Conservation (phyloP, 2,113 vertebrate species). For the Gallinago jamesoni region DNA sequence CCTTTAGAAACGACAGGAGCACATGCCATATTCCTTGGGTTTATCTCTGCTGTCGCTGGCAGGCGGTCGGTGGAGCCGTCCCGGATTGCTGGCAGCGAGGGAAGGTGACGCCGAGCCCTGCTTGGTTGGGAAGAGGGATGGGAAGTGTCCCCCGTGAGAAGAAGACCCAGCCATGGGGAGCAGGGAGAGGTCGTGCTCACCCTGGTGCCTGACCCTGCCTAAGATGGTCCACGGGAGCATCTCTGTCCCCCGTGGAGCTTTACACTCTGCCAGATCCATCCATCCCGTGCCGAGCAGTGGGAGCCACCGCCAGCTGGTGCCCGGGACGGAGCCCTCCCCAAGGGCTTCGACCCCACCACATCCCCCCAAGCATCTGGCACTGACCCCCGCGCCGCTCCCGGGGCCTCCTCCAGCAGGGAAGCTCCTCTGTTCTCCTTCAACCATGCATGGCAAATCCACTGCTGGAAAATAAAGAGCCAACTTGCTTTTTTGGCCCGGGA, state of each 20-base stretch:
- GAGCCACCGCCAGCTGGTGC: constrained; percentile 4
- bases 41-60: not conserved
- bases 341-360: not conserved
- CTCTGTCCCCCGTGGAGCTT: not conserved
- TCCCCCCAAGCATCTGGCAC: constrained; percentile 2
- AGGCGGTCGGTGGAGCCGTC: not conserved
- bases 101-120: not conserved
- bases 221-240: accelerated
- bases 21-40: not conserved
- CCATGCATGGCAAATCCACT: constrained; percentile 34
- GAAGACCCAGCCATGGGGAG: not conserved
- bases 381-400: accelerated
- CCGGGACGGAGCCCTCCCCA: not conserved
- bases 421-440: constrained; percentile 13
- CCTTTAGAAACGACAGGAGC: not conserved
- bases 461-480: constrained; percentile 32
- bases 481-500: constrained; percentile 40
- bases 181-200: not conserved
- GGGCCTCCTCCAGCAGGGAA: constrained; percentile 22
- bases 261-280: not conserved
- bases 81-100: not conserved
- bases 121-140: not conserved
- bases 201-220: not conserved
- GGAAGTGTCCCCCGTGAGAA: not conserved
- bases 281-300: not conserved